phyloP scores from a whole-genome alignment of 2,888 invertebrate genomes.

The Apodemia mormo region DNA sequence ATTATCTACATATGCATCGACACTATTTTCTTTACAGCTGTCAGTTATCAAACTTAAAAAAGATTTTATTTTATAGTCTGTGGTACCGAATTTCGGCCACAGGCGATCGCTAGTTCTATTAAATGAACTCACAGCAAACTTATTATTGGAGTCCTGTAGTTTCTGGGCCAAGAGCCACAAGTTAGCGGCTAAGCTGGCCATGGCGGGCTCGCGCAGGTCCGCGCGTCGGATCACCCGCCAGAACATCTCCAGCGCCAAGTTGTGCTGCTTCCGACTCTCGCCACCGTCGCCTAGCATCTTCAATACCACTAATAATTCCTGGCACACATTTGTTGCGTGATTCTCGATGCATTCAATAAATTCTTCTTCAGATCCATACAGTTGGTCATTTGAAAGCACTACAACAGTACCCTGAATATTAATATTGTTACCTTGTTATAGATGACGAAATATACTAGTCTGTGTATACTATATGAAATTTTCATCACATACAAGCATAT shows the following conservation, averaged over 20 bases:
- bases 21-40: too few relatives aligned
- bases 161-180: slow-evolving; percentile 91
- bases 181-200: slow-evolving; percentile 87
- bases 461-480: too few relatives aligned
- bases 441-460: too few relatives aligned
- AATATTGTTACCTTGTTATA: too few relatives aligned
- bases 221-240: slow-evolving; percentile 84
- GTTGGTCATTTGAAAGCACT: slow-evolving; percentile 95
- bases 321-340: slow-evolving; percentile 88
- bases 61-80: too few relatives aligned
- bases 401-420: slow-evolving; percentile 41
- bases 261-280: slow-evolving; percentile 85
- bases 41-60: too few relatives aligned
- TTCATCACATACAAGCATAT: too few relatives aligned
- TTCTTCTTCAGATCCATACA: slow-evolving; percentile 94
- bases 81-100: too few relatives aligned
- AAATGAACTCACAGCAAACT: slow-evolving; percentile 53
- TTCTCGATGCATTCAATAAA: slow-evolving; percentile 90
- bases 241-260: slow-evolving; percentile 88
- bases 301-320: slow-evolving; percentile 87
- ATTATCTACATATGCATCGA: too few relatives aligned
- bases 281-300: slow-evolving; percentile 83
- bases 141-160: slow-evolving; percentile 60
- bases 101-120: too few relatives aligned
- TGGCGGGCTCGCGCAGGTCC: slow-evolving; percentile 80